Percentiles rank a stretch among this genome's conserved stretches.
Evolutionary conservation across 2,888 invertebrate species (phyloP).

Genomic region (Drosophila helvetica): DNA sequence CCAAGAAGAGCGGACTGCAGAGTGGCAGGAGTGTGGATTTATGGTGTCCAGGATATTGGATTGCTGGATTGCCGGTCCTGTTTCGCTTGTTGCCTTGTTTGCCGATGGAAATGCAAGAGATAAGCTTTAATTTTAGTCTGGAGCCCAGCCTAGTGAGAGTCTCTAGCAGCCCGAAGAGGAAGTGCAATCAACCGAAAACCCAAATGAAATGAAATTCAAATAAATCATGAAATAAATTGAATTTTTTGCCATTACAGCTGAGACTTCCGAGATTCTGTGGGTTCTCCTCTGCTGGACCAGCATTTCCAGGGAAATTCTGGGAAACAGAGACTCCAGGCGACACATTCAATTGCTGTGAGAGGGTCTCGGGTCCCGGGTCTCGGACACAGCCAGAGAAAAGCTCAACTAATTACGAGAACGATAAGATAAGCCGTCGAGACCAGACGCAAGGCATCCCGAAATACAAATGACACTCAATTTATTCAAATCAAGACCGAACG

Average conservation of each 20-base stretch:
- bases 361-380: neutral
- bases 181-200: slow-evolving; percentile 60
- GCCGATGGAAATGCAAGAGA: slow-evolving; percentile 71
- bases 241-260: slow-evolving; percentile 63
- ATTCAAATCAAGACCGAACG: slow-evolving; percentile 77
- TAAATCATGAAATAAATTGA: slow-evolving; percentile 76
- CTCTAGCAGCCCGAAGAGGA: slow-evolving; percentile 41
- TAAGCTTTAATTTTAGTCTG: slow-evolving; percentile 68
- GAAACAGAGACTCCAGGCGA: slow-evolving; percentile 50
- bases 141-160: slow-evolving; percentile 5
- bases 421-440: slow-evolving; percentile 73
- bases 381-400: slow-evolving; percentile 17
- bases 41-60: slow-evolving; percentile 71
- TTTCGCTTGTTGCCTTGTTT: slow-evolving; percentile 17
- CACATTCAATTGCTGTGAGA: slow-evolving; percentile 64
- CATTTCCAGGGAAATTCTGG: slow-evolving; percentile 15
- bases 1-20: slow-evolving; percentile 12
- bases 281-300: slow-evolving; percentile 19
- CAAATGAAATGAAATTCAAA: slow-evolving; percentile 66
- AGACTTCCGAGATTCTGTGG: slow-evolving; percentile 35
- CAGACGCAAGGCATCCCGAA: slow-evolving; percentile 63
- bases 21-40: slow-evolving; percentile 49
- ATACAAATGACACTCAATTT: slow-evolving; percentile 79
- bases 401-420: slow-evolving; percentile 77
- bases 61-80: slow-evolving; percentile 45